A percentile compares a stretch with the other conserved stretches of the same genome.
Evolutionary conservation across 2,797 vertebrate species (phyloP).

Genomic region (Pipistrellus nathusii): DNA sequence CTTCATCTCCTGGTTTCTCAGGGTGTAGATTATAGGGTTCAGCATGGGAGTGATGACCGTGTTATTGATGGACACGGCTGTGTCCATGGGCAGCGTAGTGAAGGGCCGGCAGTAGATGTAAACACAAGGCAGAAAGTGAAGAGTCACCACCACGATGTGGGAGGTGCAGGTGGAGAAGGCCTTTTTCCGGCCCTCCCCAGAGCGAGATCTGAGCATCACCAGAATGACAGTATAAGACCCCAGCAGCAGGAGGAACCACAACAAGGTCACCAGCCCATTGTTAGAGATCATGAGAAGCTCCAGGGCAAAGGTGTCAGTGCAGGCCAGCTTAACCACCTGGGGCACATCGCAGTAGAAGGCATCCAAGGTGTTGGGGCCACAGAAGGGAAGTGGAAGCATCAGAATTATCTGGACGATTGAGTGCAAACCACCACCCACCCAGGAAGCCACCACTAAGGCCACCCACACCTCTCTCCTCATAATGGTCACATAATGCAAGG

Average conservation of each 20-base stretch:
- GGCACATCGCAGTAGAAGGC: constrained; percentile 82
- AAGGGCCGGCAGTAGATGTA: constrained; percentile 81
- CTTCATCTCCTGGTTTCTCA: constrained; percentile 83
- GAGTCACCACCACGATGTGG: constrained; percentile 80
- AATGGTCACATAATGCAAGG: constrained; percentile 77
- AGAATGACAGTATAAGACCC: constrained; percentile 76
- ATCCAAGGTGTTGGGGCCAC: constrained; percentile 77
- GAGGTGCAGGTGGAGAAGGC: constrained; percentile 81
- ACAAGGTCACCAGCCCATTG: constrained; percentile 79
- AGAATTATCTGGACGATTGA: constrained; percentile 70
- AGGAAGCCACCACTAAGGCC: constrained; percentile 69
- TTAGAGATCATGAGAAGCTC: constrained; percentile 82
- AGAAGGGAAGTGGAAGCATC: constrained; percentile 75
- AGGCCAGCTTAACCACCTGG: constrained; percentile 78
- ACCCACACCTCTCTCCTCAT: constrained; percentile 74
- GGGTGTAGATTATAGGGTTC: constrained; percentile 83
- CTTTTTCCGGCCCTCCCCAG: constrained; percentile 59
- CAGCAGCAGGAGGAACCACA: constrained; percentile 81
- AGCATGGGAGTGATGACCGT: constrained; percentile 82
- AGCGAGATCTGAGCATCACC: constrained; percentile 59
- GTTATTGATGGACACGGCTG: constrained; percentile 79
- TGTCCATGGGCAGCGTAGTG: constrained; percentile 76
- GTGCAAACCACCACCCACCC: constrained; percentile 73
- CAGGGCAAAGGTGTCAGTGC: constrained; percentile 62
- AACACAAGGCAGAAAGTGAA: constrained; percentile 77